Evolutionary conservation across 53 echinoderm and acorn worm genomes (phyloP).

Genomic region (Zoroaster sp.): DNA sequence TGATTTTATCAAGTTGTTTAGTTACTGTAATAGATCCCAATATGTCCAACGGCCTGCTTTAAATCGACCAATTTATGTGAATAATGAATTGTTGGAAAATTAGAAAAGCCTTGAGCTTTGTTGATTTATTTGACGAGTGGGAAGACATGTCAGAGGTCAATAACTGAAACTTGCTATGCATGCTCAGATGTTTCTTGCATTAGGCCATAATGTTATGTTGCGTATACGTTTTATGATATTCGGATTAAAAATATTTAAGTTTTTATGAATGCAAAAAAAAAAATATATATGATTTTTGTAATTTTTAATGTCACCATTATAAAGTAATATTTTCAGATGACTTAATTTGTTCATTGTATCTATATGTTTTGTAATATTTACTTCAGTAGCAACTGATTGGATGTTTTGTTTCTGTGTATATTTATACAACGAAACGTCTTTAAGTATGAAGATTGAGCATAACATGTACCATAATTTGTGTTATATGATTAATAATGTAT

Average conservation of each 20-base stretch:
- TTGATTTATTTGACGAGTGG: neutral
- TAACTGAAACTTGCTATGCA: constrained; percentile 1
- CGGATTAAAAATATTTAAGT: neutral
- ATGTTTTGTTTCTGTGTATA: constrained; percentile 2
- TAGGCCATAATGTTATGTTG: neutral
- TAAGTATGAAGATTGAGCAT: neutral
- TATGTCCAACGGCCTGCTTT: too few species aligned
- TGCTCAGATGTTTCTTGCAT: neutral
- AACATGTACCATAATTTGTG: constrained; percentile 10
- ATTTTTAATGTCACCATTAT: neutral
- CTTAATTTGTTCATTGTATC: neutral
- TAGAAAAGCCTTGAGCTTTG: neutral
- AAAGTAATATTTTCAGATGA: neutral
- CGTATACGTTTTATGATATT: neutral
- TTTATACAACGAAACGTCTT: constrained; percentile 28
- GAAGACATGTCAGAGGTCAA: neutral
- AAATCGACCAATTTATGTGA: too few species aligned
- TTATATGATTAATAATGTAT: constrained; percentile 26
- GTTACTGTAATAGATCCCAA: too few species aligned
- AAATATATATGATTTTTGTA: neutral
- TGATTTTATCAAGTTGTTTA: too few species aligned
- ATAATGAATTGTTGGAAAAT: neutral
- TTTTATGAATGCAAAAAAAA: neutral
- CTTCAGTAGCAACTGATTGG: constrained; percentile 18
- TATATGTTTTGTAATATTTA: constrained; percentile 15